These are phyloP conservation scores for Malurus alboscapulatus DNA, from an alignment of 2,113 vertebrate species.

Conservation along the genomic window DNA sequence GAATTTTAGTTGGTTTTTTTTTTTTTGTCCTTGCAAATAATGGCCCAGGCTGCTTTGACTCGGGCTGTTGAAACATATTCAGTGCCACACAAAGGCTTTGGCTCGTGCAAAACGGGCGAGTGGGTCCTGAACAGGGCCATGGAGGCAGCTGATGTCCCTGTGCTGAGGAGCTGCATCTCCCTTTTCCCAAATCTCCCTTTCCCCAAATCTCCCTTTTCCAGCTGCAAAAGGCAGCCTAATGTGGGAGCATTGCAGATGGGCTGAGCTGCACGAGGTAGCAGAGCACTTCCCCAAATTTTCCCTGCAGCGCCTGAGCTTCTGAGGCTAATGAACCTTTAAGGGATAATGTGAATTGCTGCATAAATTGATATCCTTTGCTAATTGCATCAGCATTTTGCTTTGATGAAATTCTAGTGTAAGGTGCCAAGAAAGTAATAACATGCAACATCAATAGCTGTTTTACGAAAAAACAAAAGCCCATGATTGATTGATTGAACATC, in stretches of 20 bases:
- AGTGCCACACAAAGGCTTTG: background rate
- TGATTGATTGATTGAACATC: background rate
- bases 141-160: background rate
- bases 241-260: background rate
- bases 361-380: conserved; percentile 62
- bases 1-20: background rate
- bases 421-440: conserved; percentile 44
- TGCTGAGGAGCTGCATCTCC: background rate
- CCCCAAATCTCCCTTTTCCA: background rate
- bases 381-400: conserved; percentile 60
- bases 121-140: background rate
- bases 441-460: conserved; percentile 10
- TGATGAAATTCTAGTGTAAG: conserved; percentile 7
- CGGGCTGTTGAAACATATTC: accelerated
- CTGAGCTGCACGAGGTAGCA: conserved; percentile 21
- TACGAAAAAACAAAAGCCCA: background rate
- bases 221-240: accelerated
- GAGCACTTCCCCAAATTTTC: background rate
- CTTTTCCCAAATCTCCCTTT: background rate
- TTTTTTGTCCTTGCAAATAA: background rate
- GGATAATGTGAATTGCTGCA: conserved; percentile 48
- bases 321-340: conserved; percentile 61
- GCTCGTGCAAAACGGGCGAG: accelerated
- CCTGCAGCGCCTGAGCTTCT: conserved; percentile 22
- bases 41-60: background rate